phyloP scores from a whole-genome alignment of 2,888 invertebrate genomes.

The Physocephala rufipes region DNA sequence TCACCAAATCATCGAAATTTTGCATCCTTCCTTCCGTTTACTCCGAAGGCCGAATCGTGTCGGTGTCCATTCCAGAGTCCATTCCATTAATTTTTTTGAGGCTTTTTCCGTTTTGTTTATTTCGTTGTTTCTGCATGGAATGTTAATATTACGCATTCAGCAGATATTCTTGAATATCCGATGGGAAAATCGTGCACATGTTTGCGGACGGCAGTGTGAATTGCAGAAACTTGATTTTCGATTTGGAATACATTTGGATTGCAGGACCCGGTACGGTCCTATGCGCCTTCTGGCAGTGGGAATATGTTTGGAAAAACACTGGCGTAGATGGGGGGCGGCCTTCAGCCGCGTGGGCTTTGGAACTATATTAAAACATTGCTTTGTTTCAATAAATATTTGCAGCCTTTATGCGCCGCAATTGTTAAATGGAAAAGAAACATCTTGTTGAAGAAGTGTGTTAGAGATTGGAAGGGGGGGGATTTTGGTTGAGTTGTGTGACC shows the following conservation, averaged over 20 bases:
- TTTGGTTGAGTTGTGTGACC: neutral
- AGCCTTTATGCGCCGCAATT: neutral
- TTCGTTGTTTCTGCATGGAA: slow-evolving; percentile 9
- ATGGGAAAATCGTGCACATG: slow-evolving; percentile 18
- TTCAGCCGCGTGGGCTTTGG: neutral
- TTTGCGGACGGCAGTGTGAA: slow-evolving; percentile 17
- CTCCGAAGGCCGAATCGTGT: neutral
- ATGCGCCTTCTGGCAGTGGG: neutral
- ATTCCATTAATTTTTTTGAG: no score
- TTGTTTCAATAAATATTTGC: slow-evolving; percentile 6
- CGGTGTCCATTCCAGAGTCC: no score
- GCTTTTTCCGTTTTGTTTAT: no score
- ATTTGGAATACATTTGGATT: slow-evolving; percentile 2
- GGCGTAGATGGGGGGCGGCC: no score
- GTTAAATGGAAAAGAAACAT: no score
- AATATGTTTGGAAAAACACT: slow-evolving; percentile 12
- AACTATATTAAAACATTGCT: slow-evolving; percentile 23
- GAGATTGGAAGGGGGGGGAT: neutral
- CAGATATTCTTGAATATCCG: slow-evolving; percentile 27
- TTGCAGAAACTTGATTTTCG: slow-evolving; percentile 29
- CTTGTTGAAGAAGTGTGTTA: no score
- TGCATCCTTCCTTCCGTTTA: neutral
- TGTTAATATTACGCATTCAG: slow-evolving; percentile 34
- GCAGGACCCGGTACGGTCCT: no score
- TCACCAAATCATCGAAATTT: neutral